Percentiles rank a stretch among this genome's conserved stretches.
These are phyloP conservation scores for Typhlichthys eigenmanni DNA, from an alignment of 2,797 vertebrate species.

Conservation along the genomic window DNA sequence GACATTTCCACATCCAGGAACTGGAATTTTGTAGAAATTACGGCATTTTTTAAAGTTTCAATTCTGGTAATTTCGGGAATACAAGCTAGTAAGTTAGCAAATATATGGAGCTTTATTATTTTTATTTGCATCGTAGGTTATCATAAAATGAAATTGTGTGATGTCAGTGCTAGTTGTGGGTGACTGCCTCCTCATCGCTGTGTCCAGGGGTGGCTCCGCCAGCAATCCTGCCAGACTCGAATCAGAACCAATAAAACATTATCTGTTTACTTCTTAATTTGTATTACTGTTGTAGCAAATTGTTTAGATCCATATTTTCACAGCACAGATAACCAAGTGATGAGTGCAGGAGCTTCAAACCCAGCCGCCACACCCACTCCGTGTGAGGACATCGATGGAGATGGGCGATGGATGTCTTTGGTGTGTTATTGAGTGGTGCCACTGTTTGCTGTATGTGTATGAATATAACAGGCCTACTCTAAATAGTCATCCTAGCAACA, in stretches of 20 bases:
- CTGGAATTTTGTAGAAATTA: slow-evolving; percentile 39
- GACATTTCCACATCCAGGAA: slow-evolving; percentile 68
- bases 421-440: slow-evolving; percentile 64
- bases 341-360: slow-evolving; percentile 82
- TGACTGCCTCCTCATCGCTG: slow-evolving; percentile 7
- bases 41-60: slow-evolving; percentile 49
- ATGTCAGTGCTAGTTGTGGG: slow-evolving; percentile 1
- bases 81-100: slow-evolving; percentile 10
- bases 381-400: slow-evolving; percentile 83
- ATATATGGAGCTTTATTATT: slow-evolving; percentile 1
- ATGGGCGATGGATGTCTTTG: slow-evolving; percentile 90
- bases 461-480: too few relatives aligned
- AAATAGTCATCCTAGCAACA: not conserved
- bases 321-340: slow-evolving; percentile 58
- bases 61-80: slow-evolving; percentile 30
- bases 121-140: not conserved
- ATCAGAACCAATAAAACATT: not conserved
- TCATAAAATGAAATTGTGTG: not conserved
- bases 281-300: not conserved
- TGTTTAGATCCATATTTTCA: slow-evolving; percentile 33
- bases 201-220: not conserved
- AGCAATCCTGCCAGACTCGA: not conserved
- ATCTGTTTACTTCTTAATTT: not conserved
- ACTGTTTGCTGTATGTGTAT: too few relatives aligned
- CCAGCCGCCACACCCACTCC: slow-evolving; percentile 86